Conservation (phyloP, 2,888 invertebrate genomes). For the Caenorhabditis sp. region DNA sequence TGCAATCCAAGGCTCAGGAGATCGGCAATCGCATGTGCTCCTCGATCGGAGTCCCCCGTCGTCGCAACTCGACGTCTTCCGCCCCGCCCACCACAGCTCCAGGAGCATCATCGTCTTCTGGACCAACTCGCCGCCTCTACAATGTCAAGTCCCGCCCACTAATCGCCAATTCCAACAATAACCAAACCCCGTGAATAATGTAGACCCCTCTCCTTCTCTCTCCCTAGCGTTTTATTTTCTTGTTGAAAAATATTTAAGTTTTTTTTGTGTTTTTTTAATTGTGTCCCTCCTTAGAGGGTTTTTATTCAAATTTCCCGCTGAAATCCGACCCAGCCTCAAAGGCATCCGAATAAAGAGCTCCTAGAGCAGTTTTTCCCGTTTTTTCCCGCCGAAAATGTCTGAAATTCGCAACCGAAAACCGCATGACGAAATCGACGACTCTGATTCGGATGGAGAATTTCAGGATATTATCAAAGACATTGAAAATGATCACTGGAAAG, state of each 20-base stretch:
- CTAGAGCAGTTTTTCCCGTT: neutral
- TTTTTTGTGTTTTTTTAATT: neutral
- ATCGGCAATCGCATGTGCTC: conserved; percentile 62
- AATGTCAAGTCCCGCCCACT: conserved; percentile 23
- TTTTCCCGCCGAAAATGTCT: conserved; percentile 30
- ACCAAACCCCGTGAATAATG: neutral
- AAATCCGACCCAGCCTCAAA: conserved; percentile 19
- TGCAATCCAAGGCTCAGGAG: conserved; percentile 45
- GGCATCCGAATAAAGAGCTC: too few relatives aligned
- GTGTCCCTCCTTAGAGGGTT: neutral
- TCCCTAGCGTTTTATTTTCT: conserved; percentile 11
- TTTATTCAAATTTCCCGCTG: conserved; percentile 59
- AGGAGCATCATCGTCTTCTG: neutral
- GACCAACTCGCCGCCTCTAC: conserved; percentile 18
- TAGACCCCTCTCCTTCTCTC: neutral
- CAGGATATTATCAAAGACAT: conserved; percentile 62
- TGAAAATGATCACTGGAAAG: conserved; percentile 55
- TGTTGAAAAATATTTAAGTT: conserved; percentile 26
- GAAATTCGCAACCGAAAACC: conserved; percentile 48
- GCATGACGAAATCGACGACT: conserved; percentile 17
- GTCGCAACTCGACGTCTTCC: conserved; percentile 5
- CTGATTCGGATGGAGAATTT: conserved; percentile 44
- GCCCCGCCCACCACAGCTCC: neutral
- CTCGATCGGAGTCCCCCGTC: conserved; percentile 18
- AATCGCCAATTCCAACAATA: neutral